Conservation (phyloP, 2,888 invertebrate species). For the Therioaphis trifolii region DNA sequence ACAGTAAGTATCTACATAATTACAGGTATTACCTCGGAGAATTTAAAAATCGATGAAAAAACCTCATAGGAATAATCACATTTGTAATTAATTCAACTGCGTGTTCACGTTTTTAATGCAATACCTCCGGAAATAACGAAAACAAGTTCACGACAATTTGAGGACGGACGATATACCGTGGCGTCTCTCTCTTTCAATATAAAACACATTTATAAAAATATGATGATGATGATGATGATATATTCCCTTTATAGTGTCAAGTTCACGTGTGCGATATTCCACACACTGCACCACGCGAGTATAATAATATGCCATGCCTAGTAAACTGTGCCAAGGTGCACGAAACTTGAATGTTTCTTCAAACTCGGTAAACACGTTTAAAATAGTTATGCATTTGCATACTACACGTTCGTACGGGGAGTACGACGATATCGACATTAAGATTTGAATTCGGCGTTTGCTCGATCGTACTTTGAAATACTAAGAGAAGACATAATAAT, state of each 20-base stretch:
- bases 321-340: constrained; percentile 58
- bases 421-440: not conserved
- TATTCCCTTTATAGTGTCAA: constrained; percentile 16
- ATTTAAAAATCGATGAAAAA: not conserved
- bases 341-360: constrained; percentile 33
- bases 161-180: not conserved
- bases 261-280: not conserved
- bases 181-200: too few species aligned
- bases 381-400: not conserved
- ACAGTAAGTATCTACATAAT: not conserved
- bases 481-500: constrained; percentile 8
- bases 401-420: too few species aligned
- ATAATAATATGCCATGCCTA: not conserved
- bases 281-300: not conserved
- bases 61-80: not conserved
- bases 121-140: constrained; percentile 33
- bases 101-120: constrained; percentile 1
- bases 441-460: constrained; percentile 13
- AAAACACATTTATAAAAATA: not conserved
- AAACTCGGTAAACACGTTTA: constrained; percentile 41
- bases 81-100: not conserved
- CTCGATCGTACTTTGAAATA: not conserved
- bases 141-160: constrained; percentile 45
- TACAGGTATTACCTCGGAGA: constrained; percentile 4
- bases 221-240: too few species aligned